Conservation (phyloP, 2,797 vertebrate genomes). For the Esox lucius region DNA sequence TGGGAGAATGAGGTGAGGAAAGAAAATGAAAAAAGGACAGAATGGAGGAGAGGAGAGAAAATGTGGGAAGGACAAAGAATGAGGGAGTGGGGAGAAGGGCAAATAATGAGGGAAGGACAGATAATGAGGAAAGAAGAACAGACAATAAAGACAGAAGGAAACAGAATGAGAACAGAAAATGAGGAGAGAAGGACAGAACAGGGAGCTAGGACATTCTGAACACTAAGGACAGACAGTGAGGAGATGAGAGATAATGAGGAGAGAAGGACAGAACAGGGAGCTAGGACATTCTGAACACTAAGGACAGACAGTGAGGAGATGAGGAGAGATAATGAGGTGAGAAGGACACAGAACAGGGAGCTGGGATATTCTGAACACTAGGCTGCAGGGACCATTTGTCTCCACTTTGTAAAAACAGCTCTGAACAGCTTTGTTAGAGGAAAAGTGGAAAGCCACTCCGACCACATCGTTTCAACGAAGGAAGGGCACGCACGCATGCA, state of each 20-base stretch:
- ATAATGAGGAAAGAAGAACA: too few relatives aligned
- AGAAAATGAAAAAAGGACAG: background rate
- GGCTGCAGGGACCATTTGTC: slow-evolving; percentile 46
- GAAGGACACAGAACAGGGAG: too few relatives aligned
- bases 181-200: too few relatives aligned
- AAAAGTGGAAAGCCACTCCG: slow-evolving; percentile 13
- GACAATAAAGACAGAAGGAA: too few relatives aligned
- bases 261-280: too few relatives aligned
- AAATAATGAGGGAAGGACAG: slow-evolving; percentile 41
- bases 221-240: too few relatives aligned
- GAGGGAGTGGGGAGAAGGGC: slow-evolving; percentile 29
- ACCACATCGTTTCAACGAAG: slow-evolving; percentile 27
- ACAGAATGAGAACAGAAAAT: too few relatives aligned
- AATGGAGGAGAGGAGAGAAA: too few relatives aligned
- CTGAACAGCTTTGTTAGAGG: slow-evolving; percentile 35
- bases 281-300: background rate
- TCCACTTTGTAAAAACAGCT: slow-evolving; percentile 53
- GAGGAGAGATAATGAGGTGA: too few relatives aligned
- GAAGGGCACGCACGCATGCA: slow-evolving; percentile 26
- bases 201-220: too few relatives aligned
- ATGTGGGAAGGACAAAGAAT: background rate
- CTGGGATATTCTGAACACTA: too few relatives aligned
- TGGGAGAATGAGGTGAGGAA: background rate
- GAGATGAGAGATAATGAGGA: too few relatives aligned
- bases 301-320: background rate